A percentile compares a stretch with the other conserved stretches of the same genome.
Evolutionary conservation across 1,140 invertebrate species (phyloP).

Genomic region (Drosophila grimshawi): DNA sequence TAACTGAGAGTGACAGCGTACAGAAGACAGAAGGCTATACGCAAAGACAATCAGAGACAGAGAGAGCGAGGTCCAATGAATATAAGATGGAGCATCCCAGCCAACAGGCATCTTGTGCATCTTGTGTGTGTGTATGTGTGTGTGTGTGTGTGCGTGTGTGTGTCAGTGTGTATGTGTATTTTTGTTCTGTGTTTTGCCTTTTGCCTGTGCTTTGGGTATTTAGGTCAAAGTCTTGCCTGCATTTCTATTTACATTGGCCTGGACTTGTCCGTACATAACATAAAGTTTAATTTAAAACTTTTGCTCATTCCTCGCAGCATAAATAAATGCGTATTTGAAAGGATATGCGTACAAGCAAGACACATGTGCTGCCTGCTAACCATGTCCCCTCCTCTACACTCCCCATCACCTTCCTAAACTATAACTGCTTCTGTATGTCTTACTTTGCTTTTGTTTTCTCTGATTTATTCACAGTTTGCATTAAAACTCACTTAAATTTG

Average conservation of each 20-base stretch:
- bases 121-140: conserved; percentile 6
- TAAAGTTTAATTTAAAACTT: conserved; percentile 80
- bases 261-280: conserved; percentile 52
- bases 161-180: neutral
- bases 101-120: conserved; percentile 39
- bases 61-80: conserved; percentile 2
- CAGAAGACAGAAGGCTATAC: conserved; percentile 11
- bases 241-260: conserved; percentile 55
- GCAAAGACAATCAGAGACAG: conserved; percentile 14
- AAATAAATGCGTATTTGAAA: conserved; percentile 67
- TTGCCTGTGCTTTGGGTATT: conserved; percentile 46
- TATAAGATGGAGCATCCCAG: neutral
- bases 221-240: conserved; percentile 73
- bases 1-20: conserved; percentile 48
- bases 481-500: conserved; percentile 73
- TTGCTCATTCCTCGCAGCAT: conserved; percentile 44
- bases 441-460: conserved; percentile 41
- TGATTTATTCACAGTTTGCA: conserved; percentile 70
- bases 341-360: conserved; percentile 26
- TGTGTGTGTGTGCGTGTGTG: neutral
- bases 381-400: neutral
- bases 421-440: neutral
- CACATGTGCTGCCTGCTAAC: conserved; percentile 45
- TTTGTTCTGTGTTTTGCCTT: conserved; percentile 1
- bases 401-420: neutral